Base-by-base conservation (phyloP, 2,113 vertebrate genomes). In the Cygnus buccinator region DNA sequence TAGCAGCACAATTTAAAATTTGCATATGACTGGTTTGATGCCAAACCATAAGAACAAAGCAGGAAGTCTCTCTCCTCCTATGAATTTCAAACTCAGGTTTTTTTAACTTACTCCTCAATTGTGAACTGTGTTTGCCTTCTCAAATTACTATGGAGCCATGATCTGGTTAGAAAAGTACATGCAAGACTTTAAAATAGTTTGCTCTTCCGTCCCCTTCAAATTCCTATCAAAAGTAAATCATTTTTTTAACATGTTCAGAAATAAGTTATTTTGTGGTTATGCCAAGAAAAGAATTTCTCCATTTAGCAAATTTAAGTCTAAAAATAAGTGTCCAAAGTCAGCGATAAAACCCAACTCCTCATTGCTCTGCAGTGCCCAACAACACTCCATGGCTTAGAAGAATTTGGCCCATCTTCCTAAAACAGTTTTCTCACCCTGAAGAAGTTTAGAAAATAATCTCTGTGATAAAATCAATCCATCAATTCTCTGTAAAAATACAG, bases 1-100 rank as follows among this genome's bases (percentile, higher is more conserved):
- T 96, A 96, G 94, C 86, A 92, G 95, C 73, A 82, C 84, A 94
- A 90, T 93, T 95, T 95, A 84, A 52, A 96, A 96, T 96, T 91
- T 94, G 74, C 93, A 96, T 93, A 66, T 71, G 87, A 96, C 94
- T 95, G 84, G 89, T 96, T 97, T 94, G 93, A 94, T 95, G 90
- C 95, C 95, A 94, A 96, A 77, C 84, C 29, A 10, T 78, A 96
- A 91, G 92, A 95, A 95, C 79, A 96, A 94, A 97, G 87, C 72
- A 74, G 46, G 73, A 82, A 89, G 65, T 90, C 82, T 93, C 84
- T 91, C 82, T 91, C 84, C 73, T 89, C 54, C 66, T 70, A 88
- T 91, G 78, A 90, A 95, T 95, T 89, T 88, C 79, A 91, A 73
- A 75, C 57, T 87, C 71, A 55, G 50, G 13, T 57, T 54, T 93